These are phyloP conservation scores for Parnassius mnemosyne DNA, from an alignment of 2,888 invertebrate species.

Conservation along the genomic window DNA sequence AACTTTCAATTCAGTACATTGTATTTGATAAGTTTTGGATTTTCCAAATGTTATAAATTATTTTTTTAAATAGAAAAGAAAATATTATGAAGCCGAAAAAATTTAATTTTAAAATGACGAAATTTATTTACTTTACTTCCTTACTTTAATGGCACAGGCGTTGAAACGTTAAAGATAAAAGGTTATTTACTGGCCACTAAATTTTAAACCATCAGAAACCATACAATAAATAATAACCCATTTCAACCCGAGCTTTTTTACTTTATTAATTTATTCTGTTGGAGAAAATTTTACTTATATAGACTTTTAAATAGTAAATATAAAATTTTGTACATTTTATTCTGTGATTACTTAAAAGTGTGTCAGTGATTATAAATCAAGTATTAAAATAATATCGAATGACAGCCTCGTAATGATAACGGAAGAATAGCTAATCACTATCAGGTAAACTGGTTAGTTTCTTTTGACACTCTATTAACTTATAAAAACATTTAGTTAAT, in stretches of 20 bases:
- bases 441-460: no score
- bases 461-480: no score
- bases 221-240: constrained; percentile 22
- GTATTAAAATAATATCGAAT: no score
- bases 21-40: no score
- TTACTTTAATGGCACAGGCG: background rate
- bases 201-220: constrained; percentile 15
- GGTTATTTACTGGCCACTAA: constrained; percentile 20
- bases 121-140: constrained; percentile 8
- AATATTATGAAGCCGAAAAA: background rate
- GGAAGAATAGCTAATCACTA: no score
- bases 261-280: constrained; percentile 9
- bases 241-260: constrained; percentile 9
- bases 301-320: constrained; percentile 21
- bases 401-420: no score
- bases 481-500: no score
- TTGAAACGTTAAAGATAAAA: constrained; percentile 17
- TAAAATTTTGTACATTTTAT: background rate
- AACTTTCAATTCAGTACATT: no score
- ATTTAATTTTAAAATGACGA: background rate
- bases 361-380: no score
- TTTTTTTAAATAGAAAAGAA: no score
- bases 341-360: no score
- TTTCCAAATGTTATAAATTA: no score
- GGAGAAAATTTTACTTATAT: constrained; percentile 12